phyloP scores from a whole-genome alignment of 35 echinoderm and acorn worm species.

The Anneissia japonica region DNA sequence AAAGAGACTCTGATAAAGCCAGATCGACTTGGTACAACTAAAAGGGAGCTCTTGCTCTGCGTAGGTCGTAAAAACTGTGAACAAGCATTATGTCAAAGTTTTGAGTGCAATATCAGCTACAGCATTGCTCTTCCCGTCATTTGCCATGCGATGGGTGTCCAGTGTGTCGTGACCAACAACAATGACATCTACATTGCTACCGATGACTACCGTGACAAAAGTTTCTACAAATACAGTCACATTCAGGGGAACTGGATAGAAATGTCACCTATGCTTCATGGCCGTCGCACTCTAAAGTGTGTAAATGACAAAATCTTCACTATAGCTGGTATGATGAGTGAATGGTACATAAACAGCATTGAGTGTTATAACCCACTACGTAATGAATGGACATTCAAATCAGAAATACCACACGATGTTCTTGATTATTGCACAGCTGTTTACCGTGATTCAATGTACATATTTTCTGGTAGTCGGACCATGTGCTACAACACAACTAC shows the following conservation, averaged over 20 bases:
- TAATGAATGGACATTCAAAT: constrained; percentile 61
- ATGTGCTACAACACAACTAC: constrained; percentile 58
- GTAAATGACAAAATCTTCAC: constrained; percentile 41
- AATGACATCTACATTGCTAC: constrained; percentile 63
- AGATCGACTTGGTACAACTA: constrained; percentile 40
- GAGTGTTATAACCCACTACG: constrained; percentile 57
- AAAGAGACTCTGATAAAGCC: not conserved
- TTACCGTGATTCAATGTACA: constrained; percentile 43
- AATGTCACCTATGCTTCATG: constrained; percentile 42
- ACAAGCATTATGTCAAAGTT: constrained; percentile 33
- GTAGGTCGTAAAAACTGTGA: constrained; percentile 26
- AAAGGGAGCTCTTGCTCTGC: constrained; percentile 34
- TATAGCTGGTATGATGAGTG: constrained; percentile 53
- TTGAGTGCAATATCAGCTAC: constrained; percentile 6
- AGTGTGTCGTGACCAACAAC: constrained; percentile 25
- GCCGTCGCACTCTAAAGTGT: constrained; percentile 20
- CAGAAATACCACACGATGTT: constrained; percentile 58
- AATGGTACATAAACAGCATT: constrained; percentile 60
- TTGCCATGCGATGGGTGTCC: constrained; percentile 45
- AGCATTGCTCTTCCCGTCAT: constrained; percentile 39
- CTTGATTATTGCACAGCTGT: constrained; percentile 52
- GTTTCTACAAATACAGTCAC: constrained; percentile 55
- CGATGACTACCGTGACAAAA: constrained; percentile 57
- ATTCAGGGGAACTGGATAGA: constrained; percentile 47
- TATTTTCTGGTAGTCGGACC: constrained; percentile 70